Conservation (phyloP, 2,113 vertebrate genomes). For the Cranoglanis bouderius region DNA sequence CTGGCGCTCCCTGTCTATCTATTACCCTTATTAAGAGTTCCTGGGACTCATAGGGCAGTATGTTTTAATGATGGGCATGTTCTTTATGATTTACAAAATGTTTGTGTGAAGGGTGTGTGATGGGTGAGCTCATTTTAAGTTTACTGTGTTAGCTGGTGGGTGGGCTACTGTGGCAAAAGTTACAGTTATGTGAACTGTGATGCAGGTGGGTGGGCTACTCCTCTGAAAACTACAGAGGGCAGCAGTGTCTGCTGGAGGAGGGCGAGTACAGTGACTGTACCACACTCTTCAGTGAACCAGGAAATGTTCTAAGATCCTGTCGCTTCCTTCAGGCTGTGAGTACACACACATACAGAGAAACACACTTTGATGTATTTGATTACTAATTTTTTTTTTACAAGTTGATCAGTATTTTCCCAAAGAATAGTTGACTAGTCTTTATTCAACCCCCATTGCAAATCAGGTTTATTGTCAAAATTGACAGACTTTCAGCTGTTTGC, state of each 20-base stretch:
- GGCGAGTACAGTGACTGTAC: slow-evolving; percentile 77
- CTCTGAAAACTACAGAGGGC: slow-evolving; percentile 79
- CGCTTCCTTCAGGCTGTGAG: slow-evolving; percentile 83
- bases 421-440: background rate
- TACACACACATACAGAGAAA: slow-evolving; percentile 39
- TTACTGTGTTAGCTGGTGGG: background rate
- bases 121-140: background rate
- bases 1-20: slow-evolving; percentile 13
- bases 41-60: background rate
- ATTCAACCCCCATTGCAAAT: too few relatives aligned
- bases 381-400: background rate
- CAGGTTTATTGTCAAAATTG: too few relatives aligned
- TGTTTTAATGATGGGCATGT: background rate
- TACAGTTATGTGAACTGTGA: background rate
- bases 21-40: background rate
- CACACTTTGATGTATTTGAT: background rate
- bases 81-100: background rate
- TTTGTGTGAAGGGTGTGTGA: background rate
- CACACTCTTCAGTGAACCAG: slow-evolving; percentile 64
- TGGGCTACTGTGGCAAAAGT: background rate
- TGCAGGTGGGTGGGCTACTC: slow-evolving; percentile 82
- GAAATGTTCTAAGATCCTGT: slow-evolving; percentile 73
- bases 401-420: background rate
- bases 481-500: too few relatives aligned
- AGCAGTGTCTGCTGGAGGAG: slow-evolving; percentile 83